Base-by-base conservation (phyloP, 2,113 vertebrate genomes). In the Xiphias gladius region DNA sequence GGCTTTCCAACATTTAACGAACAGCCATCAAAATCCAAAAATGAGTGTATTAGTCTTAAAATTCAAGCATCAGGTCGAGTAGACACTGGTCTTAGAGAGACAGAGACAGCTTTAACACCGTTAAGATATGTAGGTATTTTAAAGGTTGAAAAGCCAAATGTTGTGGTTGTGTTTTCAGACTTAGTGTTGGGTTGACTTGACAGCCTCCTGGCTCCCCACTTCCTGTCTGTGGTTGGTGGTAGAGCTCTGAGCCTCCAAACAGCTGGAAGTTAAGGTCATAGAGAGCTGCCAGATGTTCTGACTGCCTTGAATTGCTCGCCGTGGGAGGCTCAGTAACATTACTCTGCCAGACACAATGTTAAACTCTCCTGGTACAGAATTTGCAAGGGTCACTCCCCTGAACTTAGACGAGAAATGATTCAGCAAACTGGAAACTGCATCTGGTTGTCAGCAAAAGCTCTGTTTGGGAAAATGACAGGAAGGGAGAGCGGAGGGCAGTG, bases 201-300 rank as follows among this genome's bases (percentile, higher is more conserved):
- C 87, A 70, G 81, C 81, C 76, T 76, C 54, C 77, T 87, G 88
- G 75, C 84, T 92, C 86, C 76, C 79, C 73, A 22, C 88, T 92
- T 91, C 86, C 87, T 89, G 90, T 89, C 59, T 90, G 86, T 88
- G 89, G 92, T 84, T 16, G 81, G 80, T 83, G 85, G 86, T 68
- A n/a, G 46, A 68, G 86, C 76, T 77, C 85, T 79, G 76, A 87
- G 81, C 41, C 79, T 77, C 52, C 66, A 73, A 91, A 90, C 90
- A 91, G 91, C 88, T 94, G 90, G 88, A 83, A 83, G 83, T 88
- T 75, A 68, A 82, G 88, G 86, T 90, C 87, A 90, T 1, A 70
- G 65, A 82, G 87, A 87, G 77, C 86, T 76, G 85, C 89, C 91
- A 93, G 91, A 94, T 94, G 93, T 93, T 90, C 84, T 54, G 63